Percentiles rank a stretch among this genome's conserved stretches.
These are phyloP conservation scores for Smittia aterrima DNA, from an alignment of 2,888 invertebrate species.

Conservation along the genomic window DNA sequence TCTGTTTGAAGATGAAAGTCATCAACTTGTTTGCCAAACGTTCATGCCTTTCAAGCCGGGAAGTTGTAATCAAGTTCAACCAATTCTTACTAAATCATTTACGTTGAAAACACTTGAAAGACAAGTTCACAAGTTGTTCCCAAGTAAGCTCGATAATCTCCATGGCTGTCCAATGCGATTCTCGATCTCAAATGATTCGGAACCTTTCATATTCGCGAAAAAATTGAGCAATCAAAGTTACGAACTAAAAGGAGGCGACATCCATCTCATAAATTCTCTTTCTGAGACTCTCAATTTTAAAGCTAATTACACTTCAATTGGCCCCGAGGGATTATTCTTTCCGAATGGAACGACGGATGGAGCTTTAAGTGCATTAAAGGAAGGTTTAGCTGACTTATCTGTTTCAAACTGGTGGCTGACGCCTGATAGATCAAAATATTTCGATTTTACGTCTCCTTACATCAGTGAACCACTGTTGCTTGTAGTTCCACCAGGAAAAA, in stretches of 20 bases:
- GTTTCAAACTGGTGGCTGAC: constrained; percentile 15
- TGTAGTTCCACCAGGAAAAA: constrained; percentile 8
- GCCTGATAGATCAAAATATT: neutral
- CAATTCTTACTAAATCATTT: neutral
- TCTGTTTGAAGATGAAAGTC: neutral
- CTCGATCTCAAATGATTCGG: neutral
- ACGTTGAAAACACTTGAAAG: neutral
- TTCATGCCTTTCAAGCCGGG: constrained; percentile 5
- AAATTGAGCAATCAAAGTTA: neutral
- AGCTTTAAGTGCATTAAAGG: neutral
- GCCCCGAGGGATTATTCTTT: neutral
- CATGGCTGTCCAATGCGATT: constrained; percentile 24
- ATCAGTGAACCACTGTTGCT: neutral
- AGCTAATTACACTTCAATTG: neutral
- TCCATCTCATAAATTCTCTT: neutral
- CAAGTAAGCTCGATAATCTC: neutral
- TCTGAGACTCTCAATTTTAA: constrained; percentile 12
- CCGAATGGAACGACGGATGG: constrained; percentile 21
- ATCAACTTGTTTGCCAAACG: neutral
- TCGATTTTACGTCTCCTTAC: constrained; percentile 10
- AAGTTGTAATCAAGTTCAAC: neutral
- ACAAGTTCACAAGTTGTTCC: neutral
- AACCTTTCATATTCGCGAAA: constrained; percentile 5
- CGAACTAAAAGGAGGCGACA: neutral
- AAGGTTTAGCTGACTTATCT: neutral